Evolutionary conservation across 2,113 vertebrate species (phyloP).

Genomic region (Cranoglanis bouderius): DNA sequence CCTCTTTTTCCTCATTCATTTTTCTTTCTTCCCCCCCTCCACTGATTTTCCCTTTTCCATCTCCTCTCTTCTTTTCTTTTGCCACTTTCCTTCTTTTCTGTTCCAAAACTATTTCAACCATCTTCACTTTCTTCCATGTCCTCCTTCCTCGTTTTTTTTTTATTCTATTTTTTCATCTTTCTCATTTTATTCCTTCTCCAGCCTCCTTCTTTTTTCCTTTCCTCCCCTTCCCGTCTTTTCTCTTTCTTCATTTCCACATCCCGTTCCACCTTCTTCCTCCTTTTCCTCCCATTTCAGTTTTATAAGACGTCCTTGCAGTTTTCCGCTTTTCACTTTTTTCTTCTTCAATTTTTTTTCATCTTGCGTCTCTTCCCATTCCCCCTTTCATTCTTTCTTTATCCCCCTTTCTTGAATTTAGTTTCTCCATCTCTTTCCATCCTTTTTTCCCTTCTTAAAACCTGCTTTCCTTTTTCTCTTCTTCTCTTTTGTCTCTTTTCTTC

Average conservation of each 20-base stretch:
- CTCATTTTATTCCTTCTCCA: background rate
- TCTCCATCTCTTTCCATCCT: background rate
- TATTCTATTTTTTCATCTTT: background rate
- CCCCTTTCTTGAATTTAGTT: background rate
- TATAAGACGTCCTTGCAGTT: background rate
- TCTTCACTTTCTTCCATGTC: background rate
- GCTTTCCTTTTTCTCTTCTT: background rate
- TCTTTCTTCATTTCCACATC: background rate
- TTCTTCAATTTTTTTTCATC: background rate
- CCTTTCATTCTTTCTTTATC: background rate
- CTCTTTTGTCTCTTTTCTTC: background rate
- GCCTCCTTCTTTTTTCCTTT: too few species aligned
- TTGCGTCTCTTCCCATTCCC: background rate
- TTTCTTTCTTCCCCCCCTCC: background rate
- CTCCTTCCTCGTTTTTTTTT: too few species aligned
- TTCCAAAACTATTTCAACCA: background rate
- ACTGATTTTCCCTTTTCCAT: too few species aligned
- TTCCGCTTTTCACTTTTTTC: background rate
- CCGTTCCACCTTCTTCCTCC: background rate
- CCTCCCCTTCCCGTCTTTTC: background rate
- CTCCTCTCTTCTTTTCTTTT: background rate
- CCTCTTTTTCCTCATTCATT: background rate
- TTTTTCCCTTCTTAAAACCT: background rate
- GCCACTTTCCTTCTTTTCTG: background rate
- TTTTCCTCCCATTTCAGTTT: background rate